Percentiles rank a stretch among this genome's conserved stretches.
phyloP scores from a whole-genome alignment of 2,888 invertebrate genomes.

The Oxystoma pomonae region DNA sequence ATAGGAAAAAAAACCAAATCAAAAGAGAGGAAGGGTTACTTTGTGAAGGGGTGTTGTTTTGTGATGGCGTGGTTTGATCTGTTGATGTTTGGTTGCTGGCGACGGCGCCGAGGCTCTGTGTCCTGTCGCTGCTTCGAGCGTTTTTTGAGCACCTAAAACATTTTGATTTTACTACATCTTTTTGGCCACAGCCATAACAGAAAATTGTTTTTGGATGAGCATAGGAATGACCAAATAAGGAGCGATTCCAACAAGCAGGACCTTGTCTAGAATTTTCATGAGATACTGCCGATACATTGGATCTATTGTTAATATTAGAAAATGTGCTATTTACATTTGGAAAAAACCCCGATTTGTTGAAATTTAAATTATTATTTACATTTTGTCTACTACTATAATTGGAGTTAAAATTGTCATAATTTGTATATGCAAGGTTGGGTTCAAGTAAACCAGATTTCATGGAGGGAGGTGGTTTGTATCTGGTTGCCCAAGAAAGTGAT shows the following conservation, averaged over 20 bases:
- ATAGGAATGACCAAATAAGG: background rate
- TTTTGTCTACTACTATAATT: background rate
- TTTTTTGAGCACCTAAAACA: conserved; percentile 29
- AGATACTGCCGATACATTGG: background rate
- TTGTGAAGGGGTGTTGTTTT: no score
- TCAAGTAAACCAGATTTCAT: background rate
- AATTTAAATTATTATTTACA: background rate
- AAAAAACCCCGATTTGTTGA: background rate
- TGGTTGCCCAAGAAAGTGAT: conserved; percentile 5
- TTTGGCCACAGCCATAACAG: conserved; percentile 9
- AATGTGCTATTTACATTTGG: background rate
- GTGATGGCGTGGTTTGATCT: no score
- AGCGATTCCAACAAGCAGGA: conserved; percentile 5
- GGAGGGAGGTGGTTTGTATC: conserved; percentile 27
- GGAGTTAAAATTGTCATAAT: background rate
- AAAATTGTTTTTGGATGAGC: background rate
- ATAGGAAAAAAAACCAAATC: no score
- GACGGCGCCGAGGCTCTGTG: conserved; percentile 30
- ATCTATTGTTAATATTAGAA: background rate
- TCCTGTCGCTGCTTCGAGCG: conserved; percentile 30
- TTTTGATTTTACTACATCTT: conserved; percentile 26
- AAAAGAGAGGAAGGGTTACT: no score
- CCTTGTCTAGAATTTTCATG: background rate
- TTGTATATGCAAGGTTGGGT: background rate
- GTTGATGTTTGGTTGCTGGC: no score